phyloP scores from a whole-genome alignment of 2,113 vertebrate genomes.

The Alligator mississippiensis region DNA sequence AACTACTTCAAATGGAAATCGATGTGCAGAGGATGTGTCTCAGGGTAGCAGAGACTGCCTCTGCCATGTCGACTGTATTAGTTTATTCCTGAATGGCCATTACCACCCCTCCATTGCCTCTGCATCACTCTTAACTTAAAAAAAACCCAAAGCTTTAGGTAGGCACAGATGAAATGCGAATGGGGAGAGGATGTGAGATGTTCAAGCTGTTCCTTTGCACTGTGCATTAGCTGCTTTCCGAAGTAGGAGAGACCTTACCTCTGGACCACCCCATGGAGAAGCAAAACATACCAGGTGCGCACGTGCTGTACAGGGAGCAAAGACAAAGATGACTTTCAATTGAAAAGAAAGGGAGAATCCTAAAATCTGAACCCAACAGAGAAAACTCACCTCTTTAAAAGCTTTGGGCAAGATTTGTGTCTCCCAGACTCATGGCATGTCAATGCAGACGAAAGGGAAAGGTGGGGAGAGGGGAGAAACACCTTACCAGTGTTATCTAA shows the following conservation, averaged over 20 bases:
- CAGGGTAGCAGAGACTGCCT: background rate
- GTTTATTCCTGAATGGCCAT: background rate
- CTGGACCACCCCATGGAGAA: background rate
- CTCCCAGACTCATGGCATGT: background rate
- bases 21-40: background rate
- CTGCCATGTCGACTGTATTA: background rate
- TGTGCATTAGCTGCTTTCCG: background rate
- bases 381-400: background rate
- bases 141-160: background rate
- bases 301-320: background rate
- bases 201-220: accelerated
- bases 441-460: background rate
- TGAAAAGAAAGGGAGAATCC: background rate
- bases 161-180: background rate
- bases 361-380: accelerated
- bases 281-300: accelerated
- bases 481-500: background rate
- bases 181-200: background rate
- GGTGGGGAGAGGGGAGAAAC: background rate
- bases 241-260: background rate
- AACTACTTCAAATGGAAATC: conserved; percentile 23
- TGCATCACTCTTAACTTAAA: accelerated
- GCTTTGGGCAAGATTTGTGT: background rate
- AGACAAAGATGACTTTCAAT: background rate
- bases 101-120: background rate